Evolutionary conservation across 2,888 invertebrate species (phyloP).

Genomic region (Priocnemis perturbator): DNA sequence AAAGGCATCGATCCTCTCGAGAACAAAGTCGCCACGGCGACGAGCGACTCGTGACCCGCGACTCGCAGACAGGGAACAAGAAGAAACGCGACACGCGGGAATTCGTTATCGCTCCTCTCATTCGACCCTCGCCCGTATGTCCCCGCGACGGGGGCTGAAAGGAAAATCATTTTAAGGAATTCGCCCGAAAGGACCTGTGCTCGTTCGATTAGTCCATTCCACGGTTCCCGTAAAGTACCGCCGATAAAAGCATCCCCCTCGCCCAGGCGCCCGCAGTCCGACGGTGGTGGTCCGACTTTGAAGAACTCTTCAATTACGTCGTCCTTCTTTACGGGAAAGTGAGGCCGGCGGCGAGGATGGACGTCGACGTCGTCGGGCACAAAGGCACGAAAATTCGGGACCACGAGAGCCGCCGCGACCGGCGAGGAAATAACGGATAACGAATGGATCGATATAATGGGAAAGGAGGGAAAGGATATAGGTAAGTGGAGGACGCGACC

Average conservation of each 20-base stretch:
- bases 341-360: conserved; percentile 15
- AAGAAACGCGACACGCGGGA: too few relatives aligned
- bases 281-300: conserved; percentile 17
- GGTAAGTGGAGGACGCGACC: conserved; percentile 3
- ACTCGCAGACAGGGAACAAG: too few relatives aligned
- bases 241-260: background rate
- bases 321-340: background rate
- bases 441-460: conserved; percentile 12
- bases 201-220: conserved; percentile 9
- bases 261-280: background rate
- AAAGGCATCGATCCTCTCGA: conserved; percentile 10
- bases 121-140: too few relatives aligned
- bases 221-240: conserved; percentile 7
- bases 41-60: too few relatives aligned
- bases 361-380: conserved; percentile 11
- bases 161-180: conserved; percentile 2
- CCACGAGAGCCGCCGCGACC: background rate
- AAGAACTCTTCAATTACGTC: conserved; percentile 39
- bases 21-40: too few relatives aligned
- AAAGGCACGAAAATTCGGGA: background rate
- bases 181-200: background rate
- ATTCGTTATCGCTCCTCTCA: too few relatives aligned
- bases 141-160: too few relatives aligned
- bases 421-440: background rate
- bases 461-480: background rate